These are phyloP conservation scores for Odobenus rosmarus DNA, from an alignment of 2,113 vertebrate genomes.

Conservation along the genomic window DNA sequence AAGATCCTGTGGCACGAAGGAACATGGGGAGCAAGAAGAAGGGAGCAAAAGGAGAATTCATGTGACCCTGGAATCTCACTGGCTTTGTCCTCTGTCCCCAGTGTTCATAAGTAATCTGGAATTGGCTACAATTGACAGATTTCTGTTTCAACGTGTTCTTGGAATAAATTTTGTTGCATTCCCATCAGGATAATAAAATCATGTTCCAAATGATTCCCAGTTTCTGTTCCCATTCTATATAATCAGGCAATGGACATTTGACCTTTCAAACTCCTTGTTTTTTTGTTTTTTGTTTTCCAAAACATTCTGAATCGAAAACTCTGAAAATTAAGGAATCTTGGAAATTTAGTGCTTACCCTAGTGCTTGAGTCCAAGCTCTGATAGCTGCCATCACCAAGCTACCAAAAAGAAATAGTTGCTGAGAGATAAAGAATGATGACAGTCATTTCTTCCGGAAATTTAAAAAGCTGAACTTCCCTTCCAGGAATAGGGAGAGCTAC, in stretches of 20 bases:
- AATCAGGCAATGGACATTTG: not conserved
- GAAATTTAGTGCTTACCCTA: not conserved
- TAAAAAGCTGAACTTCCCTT: constrained; percentile 25
- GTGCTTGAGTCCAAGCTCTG: not conserved
- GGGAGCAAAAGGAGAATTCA: not conserved
- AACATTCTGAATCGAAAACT: not conserved
- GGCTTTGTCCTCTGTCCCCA: not conserved
- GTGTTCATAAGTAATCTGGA: not conserved
- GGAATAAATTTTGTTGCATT: not conserved
- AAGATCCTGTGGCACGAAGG: not conserved
- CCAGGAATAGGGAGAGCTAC: not conserved
- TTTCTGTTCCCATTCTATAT: not conserved
- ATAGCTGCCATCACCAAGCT: not conserved
- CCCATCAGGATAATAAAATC: not conserved
- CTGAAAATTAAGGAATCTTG: not conserved
- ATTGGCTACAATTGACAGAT: not conserved
- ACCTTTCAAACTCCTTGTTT: not conserved
- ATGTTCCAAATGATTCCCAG: not conserved
- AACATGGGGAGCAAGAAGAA: not conserved
- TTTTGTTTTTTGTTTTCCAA: not conserved
- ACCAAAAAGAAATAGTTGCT: not conserved
- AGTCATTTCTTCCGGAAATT: constrained; percentile 13
- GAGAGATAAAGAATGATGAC: not conserved
- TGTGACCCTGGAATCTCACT: not conserved
- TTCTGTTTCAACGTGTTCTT: not conserved